These are phyloP conservation scores for Acronicta psi DNA, from an alignment of 2,888 invertebrate species.

Conservation along the genomic window DNA sequence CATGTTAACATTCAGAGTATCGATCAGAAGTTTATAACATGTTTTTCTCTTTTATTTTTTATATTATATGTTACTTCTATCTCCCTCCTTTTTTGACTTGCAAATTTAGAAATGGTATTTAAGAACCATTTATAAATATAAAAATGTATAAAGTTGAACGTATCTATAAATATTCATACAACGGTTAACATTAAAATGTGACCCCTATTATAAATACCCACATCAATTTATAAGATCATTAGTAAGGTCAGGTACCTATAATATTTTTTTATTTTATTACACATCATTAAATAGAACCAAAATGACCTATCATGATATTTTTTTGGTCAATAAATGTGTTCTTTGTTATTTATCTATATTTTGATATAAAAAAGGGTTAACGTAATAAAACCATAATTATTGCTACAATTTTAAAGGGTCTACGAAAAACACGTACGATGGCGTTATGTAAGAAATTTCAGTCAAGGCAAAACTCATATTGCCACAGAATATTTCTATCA, in stretches of 20 bases:
- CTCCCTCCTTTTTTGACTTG: too few relatives aligned
- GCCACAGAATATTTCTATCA: conserved; percentile 63
- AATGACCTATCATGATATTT: too few relatives aligned
- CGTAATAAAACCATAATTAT: conserved; percentile 39
- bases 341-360: conserved; percentile 27
- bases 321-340: conserved; percentile 56
- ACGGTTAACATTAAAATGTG: conserved; percentile 18
- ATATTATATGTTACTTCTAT: too few relatives aligned
- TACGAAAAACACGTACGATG: conserved; percentile 51
- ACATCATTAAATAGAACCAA: conserved; percentile 33
- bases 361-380: conserved; percentile 40
- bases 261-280: conserved; percentile 46
- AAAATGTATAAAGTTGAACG: not conserved
- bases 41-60: too few relatives aligned
- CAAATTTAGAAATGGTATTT: too few relatives aligned
- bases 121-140: not conserved
- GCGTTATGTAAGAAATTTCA: conserved; percentile 55
- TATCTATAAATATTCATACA: not conserved
- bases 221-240: conserved; percentile 45
- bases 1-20: not conserved
- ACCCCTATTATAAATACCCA: conserved; percentile 21
- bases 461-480: conserved; percentile 60
- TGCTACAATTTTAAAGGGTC: conserved; percentile 43
- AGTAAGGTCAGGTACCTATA: conserved; percentile 44
- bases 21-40: not conserved